Evolutionary conservation across 2,888 invertebrate genomes (phyloP).

Genomic region (Odontocolon sp.): DNA sequence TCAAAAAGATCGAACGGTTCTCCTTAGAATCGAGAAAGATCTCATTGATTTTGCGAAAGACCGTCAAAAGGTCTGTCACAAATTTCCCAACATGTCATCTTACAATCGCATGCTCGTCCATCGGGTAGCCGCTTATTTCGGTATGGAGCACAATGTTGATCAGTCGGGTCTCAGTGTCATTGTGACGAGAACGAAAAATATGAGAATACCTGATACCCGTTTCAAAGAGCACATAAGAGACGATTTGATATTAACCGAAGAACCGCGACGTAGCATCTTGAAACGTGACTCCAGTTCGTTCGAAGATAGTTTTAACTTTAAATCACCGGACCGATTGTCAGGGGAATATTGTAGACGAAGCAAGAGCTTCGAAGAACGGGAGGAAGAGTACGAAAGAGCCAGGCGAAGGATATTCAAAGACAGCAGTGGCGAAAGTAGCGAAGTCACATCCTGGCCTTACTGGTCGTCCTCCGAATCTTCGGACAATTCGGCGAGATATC

Average conservation of each 20-base stretch:
- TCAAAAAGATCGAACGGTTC: conserved; percentile 91
- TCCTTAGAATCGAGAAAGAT: conserved; percentile 94
- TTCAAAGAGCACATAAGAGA: conserved; percentile 88
- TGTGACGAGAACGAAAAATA: conserved; percentile 90
- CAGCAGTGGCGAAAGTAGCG: conserved; percentile 76
- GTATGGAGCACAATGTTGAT: conserved; percentile 96
- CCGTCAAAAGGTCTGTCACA: conserved; percentile 82
- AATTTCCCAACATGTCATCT: conserved; percentile 96
- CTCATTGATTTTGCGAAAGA: conserved; percentile 92
- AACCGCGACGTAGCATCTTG: conserved; percentile 89
- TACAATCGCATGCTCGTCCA: conserved; percentile 98
- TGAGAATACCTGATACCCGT: conserved; percentile 86
- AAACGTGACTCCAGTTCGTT: conserved; percentile 92
- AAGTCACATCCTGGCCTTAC: conserved; percentile 77
- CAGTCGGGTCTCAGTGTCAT: conserved; percentile 90
- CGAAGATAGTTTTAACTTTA: conserved; percentile 85
- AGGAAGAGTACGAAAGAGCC: conserved; percentile 93
- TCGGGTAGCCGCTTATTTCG: conserved; percentile 95
- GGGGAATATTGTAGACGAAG: conserved; percentile 86
- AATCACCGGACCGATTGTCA: conserved; percentile 84
- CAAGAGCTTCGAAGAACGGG: conserved; percentile 95
- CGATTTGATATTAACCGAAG: conserved; percentile 85
- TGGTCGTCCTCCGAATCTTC: conserved; percentile 79
- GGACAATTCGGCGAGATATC: conserved; percentile 75
- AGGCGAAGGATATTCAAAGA: conserved; percentile 91